phyloP scores from a whole-genome alignment of 2,113 vertebrate genomes.

The Peromyscus californicus region DNA sequence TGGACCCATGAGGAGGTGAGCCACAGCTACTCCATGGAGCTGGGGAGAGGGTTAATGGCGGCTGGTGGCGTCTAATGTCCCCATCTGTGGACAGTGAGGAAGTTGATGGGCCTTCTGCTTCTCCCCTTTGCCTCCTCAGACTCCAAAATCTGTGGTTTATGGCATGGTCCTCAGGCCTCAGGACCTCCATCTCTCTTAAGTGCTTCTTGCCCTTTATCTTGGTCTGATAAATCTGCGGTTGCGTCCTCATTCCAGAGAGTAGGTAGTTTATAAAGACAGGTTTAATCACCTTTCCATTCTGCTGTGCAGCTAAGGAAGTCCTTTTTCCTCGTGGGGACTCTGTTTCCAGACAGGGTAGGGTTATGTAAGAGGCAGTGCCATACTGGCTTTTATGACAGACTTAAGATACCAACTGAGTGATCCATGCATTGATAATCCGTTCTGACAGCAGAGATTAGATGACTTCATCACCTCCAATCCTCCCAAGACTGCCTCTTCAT shows the following conservation, averaged over 20 bases:
- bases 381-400: not conserved
- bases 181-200: not conserved
- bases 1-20: constrained; percentile 97
- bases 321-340: not conserved
- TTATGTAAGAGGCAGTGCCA: not conserved
- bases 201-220: not conserved
- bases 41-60: not conserved
- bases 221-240: not conserved
- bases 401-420: not conserved
- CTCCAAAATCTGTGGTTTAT: not conserved
- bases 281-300: not conserved
- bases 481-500: not conserved
- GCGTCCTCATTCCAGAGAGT: not conserved
- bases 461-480: not conserved
- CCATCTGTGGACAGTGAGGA: not conserved
- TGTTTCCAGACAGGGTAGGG: not conserved
- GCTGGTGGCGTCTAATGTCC: not conserved
- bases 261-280: not conserved
- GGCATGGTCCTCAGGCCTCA: not conserved
- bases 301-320: not conserved
- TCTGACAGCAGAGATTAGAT: not conserved
- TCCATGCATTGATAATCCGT: not conserved
- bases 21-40: not conserved
- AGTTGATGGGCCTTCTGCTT: not conserved
- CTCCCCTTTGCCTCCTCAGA: not conserved